phyloP scores from a whole-genome alignment of 2,888 invertebrate genomes.

The Laspeyria flexula region DNA sequence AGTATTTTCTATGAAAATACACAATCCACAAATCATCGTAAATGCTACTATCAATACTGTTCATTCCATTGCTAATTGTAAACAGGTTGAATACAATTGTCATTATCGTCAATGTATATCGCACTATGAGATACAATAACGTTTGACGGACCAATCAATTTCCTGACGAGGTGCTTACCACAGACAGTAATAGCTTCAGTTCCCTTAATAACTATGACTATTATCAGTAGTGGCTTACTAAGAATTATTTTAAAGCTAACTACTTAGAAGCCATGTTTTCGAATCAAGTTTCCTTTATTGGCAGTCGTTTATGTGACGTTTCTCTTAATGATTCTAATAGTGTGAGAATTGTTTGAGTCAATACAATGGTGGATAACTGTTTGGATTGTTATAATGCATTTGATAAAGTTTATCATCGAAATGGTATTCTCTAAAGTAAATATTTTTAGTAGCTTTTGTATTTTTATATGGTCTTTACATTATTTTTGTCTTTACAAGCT shows the following conservation, averaged over 20 bases:
- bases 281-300: constrained; percentile 47
- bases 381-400: constrained; percentile 38
- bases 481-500: constrained; percentile 24
- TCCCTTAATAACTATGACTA: constrained; percentile 38
- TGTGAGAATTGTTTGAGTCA: constrained; percentile 33
- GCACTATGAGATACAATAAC: constrained; percentile 20
- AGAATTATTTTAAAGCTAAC: constrained; percentile 44
- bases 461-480: constrained; percentile 19
- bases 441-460: constrained; percentile 29
- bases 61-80: constrained; percentile 18
- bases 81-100: constrained; percentile 7
- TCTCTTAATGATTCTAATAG: constrained; percentile 37
- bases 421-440: constrained; percentile 24
- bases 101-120: constrained; percentile 33
- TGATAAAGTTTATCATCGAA: constrained; percentile 37
- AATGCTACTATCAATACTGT: constrained; percentile 14
- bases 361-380: constrained; percentile 37
- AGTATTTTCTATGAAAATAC: constrained; percentile 35
- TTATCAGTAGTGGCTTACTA: constrained; percentile 19
- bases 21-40: too few relatives aligned
- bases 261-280: constrained; percentile 44
- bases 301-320: constrained; percentile 29
- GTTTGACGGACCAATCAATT: constrained; percentile 33
- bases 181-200: constrained; percentile 51
- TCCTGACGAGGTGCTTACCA: constrained; percentile 34